Conservation (phyloP, 2,113 vertebrate genomes). For the Hydrochoerus hydrochaeris region DNA sequence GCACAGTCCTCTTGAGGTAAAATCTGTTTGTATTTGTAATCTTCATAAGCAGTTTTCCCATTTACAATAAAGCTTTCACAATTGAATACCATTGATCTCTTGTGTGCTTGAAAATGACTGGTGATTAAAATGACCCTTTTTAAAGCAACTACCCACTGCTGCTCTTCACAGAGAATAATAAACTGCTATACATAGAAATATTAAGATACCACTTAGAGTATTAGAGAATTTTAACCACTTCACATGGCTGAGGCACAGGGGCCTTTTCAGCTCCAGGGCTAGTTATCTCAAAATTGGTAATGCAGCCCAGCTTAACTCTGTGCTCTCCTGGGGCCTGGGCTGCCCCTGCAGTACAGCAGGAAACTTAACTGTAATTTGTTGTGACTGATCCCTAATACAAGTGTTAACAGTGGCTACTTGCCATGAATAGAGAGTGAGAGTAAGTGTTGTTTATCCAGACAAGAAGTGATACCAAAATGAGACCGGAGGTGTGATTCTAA, state of each 20-base stretch:
- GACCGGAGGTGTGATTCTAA: conserved; percentile 84
- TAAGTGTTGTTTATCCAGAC: conserved; percentile 82
- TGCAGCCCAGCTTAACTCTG: background rate
- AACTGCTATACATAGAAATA: conserved; percentile 61
- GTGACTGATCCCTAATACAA: conserved; percentile 78
- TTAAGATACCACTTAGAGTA: conserved; percentile 27
- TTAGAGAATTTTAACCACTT: conserved; percentile 54
- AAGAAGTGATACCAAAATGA: conserved; percentile 82
- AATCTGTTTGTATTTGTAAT: conserved; percentile 72
- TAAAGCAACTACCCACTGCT: conserved; percentile 57
- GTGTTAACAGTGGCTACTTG: conserved; percentile 81
- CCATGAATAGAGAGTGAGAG: conserved; percentile 68
- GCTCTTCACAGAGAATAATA: conserved; percentile 53
- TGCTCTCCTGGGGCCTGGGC: background rate
- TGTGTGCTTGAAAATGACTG: conserved; percentile 71
- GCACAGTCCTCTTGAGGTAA: conserved; percentile 59
- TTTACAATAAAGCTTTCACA: conserved; percentile 61
- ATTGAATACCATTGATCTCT: conserved; percentile 70
- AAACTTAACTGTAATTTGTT: conserved; percentile 75
- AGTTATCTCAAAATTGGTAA: conserved; percentile 61
- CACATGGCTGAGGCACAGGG: background rate
- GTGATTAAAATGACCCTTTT: conserved; percentile 59
- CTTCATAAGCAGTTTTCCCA: conserved; percentile 60
- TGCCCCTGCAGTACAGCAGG: background rate
- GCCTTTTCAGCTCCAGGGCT: conserved; percentile 25